Percentiles rank a stretch among this genome's conserved stretches.
These are phyloP conservation scores for Schizaphis graminum DNA, from an alignment of 2,888 invertebrate species.

Conservation along the genomic window DNA sequence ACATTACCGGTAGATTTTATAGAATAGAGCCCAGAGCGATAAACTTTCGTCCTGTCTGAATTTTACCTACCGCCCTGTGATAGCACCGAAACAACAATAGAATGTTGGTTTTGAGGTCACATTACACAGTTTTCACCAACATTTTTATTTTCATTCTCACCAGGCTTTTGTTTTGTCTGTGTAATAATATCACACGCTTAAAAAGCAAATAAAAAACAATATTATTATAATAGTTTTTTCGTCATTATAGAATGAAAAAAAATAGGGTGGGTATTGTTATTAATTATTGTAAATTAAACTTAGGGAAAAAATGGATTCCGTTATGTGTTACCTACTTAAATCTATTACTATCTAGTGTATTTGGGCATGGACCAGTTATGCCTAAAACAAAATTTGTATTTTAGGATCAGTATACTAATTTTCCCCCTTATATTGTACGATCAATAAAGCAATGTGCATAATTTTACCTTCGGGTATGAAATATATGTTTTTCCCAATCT, in stretches of 20 bases:
- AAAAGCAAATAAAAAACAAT: not conserved
- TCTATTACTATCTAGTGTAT: not conserved
- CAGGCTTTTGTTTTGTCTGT: conserved; percentile 11
- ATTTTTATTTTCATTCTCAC: not conserved
- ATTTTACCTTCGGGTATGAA: not conserved
- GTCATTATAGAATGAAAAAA: not conserved
- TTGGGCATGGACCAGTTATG: not conserved
- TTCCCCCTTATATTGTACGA: too few relatives aligned
- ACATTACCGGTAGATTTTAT: not conserved
- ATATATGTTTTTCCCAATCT: not conserved
- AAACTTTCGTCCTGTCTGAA: conserved; percentile 14
- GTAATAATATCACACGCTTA: not conserved
- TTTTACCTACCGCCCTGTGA: conserved; percentile 7
- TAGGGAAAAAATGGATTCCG: not conserved
- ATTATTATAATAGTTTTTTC: not conserved
- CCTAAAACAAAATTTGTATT: not conserved
- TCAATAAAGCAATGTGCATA: not conserved
- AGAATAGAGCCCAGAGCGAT: not conserved
- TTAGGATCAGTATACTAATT: not conserved
- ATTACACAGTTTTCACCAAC: not conserved
- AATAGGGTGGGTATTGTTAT: not conserved
- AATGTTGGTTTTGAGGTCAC: conserved; percentile 26
- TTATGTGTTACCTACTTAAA: not conserved
- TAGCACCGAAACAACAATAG: conserved; percentile 26
- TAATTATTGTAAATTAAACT: not conserved